Conservation (phyloP, 1,140 invertebrate genomes). For the Heliconius nattereri region DNA sequence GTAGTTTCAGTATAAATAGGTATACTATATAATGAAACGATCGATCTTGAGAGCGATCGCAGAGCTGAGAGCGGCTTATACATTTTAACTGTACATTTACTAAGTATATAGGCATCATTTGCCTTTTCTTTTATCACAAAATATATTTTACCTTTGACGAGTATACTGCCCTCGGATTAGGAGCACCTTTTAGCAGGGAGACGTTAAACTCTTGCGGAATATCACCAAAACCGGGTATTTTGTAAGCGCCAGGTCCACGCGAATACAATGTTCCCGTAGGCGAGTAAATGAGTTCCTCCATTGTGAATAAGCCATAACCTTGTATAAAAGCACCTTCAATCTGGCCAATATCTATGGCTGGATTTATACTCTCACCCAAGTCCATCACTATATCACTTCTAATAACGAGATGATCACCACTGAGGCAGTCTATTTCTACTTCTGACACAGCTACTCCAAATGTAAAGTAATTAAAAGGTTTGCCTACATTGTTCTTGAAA, state of each 20-base stretch:
- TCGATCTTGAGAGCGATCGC: too few species aligned
- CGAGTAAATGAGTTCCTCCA: conserved; percentile 94
- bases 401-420: conserved; percentile 93
- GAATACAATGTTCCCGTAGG: conserved; percentile 91
- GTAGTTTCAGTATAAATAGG: too few species aligned
- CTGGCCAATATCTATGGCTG: conserved; percentile 97
- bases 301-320: conserved; percentile 94
- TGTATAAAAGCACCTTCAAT: conserved; percentile 97
- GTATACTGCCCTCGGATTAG: conserved; percentile 94
- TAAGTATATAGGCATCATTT: too few species aligned
- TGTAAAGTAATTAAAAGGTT: conserved; percentile 90
- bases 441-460: conserved; percentile 90
- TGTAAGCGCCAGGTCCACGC: conserved; percentile 95
- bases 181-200: conserved; percentile 91
- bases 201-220: conserved; percentile 97
- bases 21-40: too few species aligned
- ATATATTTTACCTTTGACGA: conserved; percentile 91
- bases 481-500: conserved; percentile 86
- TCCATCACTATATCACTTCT: conserved; percentile 98
- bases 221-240: conserved; percentile 94
- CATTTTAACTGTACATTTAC: too few species aligned
- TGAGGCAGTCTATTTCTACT: conserved; percentile 94
- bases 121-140: background rate
- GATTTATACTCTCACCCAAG: conserved; percentile 94
- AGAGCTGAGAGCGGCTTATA: too few species aligned